A percentile compares a stretch with the other conserved stretches of the same genome.
Evolutionary conservation across 2,113 vertebrate genomes (phyloP).

Genomic region (Ibidorhyncha struthersii): DNA sequence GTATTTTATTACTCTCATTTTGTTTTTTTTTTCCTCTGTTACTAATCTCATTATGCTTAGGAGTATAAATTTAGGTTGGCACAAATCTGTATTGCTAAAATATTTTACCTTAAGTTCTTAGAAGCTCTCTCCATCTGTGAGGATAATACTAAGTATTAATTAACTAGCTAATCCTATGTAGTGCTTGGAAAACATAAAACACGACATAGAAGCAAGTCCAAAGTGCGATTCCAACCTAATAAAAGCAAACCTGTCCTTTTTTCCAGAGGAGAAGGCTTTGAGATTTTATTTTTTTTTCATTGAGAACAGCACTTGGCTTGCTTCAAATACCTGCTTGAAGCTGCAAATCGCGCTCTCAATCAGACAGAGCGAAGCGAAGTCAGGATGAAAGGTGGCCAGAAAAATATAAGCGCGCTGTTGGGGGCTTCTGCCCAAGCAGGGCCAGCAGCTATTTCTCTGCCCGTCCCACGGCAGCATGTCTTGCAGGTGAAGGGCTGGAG

Average conservation of each 20-base stretch:
- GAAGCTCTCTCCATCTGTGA: constrained; percentile 48
- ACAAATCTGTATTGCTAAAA: constrained; percentile 56
- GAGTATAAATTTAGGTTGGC: constrained; percentile 59
- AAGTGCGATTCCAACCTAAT: not conserved
- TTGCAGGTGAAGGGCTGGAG: not conserved
- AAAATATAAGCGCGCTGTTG: fast-evolving
- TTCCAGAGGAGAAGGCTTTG: not conserved
- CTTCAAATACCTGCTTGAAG: not conserved
- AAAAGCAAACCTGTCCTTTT: not conserved
- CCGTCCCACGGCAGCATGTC: fast-evolving
- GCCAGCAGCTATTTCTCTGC: not conserved
- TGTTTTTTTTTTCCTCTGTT: not conserved
- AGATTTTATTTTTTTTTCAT: not conserved
- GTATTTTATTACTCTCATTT: constrained; percentile 21
- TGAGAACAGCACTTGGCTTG: not conserved
- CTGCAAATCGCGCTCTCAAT: not conserved
- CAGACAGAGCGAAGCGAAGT: not conserved
- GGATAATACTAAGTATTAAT: constrained; percentile 62
- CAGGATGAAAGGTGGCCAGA: not conserved
- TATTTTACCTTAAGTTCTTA: constrained; percentile 60
- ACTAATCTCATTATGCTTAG: constrained; percentile 57
- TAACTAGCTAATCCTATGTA: constrained; percentile 50
- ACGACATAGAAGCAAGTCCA: not conserved
- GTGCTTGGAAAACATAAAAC: constrained; percentile 40
- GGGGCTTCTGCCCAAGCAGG: not conserved